Conservation (phyloP, 1,140 invertebrate species). For the Luehdorfia chinensis region DNA sequence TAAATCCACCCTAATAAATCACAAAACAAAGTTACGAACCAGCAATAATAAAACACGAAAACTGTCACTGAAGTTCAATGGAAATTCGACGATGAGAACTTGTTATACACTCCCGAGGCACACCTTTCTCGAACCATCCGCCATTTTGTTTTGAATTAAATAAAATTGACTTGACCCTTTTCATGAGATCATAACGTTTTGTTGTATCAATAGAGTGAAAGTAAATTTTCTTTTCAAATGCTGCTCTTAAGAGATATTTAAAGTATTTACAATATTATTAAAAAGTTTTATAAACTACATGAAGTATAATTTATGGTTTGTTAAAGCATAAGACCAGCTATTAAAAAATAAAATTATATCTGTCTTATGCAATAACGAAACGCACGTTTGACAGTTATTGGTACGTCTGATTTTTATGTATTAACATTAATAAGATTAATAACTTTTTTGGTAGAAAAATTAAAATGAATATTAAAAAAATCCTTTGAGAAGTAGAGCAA, state of each 20-base stretch:
- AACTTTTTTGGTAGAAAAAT: no score
- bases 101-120: slow-evolving; percentile 60
- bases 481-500: no score
- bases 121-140: slow-evolving; percentile 65
- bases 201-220: not conserved
- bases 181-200: slow-evolving; percentile 10
- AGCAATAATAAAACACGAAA: slow-evolving; percentile 61
- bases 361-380: no score
- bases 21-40: slow-evolving; percentile 76
- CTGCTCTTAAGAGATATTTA: no score
- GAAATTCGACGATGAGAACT: slow-evolving; percentile 44
- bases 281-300: not conserved
- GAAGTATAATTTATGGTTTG: not conserved
- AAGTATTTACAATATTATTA: not conserved
- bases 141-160: slow-evolving; percentile 67
- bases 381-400: not conserved
- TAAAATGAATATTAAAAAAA: no score
- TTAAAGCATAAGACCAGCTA: not conserved
- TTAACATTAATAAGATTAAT: no score
- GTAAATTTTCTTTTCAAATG: not conserved
- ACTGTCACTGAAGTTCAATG: slow-evolving; percentile 71
- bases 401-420: no score
- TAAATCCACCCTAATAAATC: slow-evolving; percentile 71
- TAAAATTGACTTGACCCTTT: slow-evolving; percentile 18
- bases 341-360: no score